A percentile compares a stretch with the other conserved stretches of the same genome.
Evolutionary conservation across 2,888 invertebrate genomes (phyloP).

Genomic region (Tortrix viridana): DNA sequence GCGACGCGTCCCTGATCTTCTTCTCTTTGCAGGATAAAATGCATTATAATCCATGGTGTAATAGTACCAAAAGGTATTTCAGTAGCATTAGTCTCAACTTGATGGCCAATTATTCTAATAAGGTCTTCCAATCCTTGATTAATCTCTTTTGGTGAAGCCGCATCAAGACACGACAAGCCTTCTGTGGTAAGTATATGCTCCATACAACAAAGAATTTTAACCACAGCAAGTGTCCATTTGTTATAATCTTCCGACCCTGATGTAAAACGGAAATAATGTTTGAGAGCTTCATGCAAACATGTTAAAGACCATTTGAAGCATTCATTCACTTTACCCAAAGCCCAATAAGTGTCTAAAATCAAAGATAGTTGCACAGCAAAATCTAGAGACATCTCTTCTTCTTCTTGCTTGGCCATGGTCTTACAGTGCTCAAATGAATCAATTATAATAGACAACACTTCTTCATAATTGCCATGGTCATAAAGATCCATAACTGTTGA

Average conservation of each 20-base stretch:
- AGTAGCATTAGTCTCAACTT: slow-evolving; percentile 88
- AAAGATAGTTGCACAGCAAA: slow-evolving; percentile 85
- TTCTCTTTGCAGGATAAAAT: slow-evolving; percentile 90
- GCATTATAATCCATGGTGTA: slow-evolving; percentile 92
- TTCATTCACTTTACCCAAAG: slow-evolving; percentile 84
- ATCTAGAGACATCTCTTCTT: slow-evolving; percentile 78
- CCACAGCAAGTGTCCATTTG: slow-evolving; percentile 74
- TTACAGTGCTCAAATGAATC: slow-evolving; percentile 86
- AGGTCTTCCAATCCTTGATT: slow-evolving; percentile 89
- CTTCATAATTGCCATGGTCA: slow-evolving; percentile 85
- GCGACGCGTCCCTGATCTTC: slow-evolving; percentile 87
- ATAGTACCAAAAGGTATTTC: slow-evolving; percentile 89
- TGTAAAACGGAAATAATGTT: slow-evolving; percentile 83
- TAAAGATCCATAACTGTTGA: slow-evolving; percentile 88
- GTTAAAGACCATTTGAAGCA: slow-evolving; percentile 91
- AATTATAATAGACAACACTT: slow-evolving; percentile 87
- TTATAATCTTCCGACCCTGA: slow-evolving; percentile 73
- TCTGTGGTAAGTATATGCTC: slow-evolving; percentile 75
- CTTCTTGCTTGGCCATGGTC: slow-evolving; percentile 67
- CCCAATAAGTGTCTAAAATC: slow-evolving; percentile 87
- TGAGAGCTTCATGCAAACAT: slow-evolving; percentile 89
- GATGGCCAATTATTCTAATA: slow-evolving; percentile 89
- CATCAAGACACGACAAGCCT: slow-evolving; percentile 77
- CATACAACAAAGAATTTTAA: slow-evolving; percentile 75
- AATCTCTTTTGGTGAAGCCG: slow-evolving; percentile 84